These are phyloP conservation scores for Drepanosiphum platanoidis DNA, from an alignment of 2,888 invertebrate genomes.

Conservation along the genomic window DNA sequence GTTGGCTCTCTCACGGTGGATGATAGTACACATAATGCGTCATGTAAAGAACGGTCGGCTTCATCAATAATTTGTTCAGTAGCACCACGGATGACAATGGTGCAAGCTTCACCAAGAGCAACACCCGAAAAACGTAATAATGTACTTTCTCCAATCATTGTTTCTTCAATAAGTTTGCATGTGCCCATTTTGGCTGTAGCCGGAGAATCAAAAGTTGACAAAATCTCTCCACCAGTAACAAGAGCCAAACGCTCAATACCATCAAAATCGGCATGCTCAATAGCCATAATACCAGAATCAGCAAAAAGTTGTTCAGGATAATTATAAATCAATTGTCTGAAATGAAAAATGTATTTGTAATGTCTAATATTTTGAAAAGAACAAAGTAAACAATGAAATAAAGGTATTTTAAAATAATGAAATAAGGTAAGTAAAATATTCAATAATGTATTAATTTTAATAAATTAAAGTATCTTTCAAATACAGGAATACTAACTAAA, in stretches of 20 bases:
- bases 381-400: too few relatives aligned
- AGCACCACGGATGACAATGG: slow-evolving; percentile 95
- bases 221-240: slow-evolving; percentile 98
- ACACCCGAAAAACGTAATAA: slow-evolving; percentile 95
- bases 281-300: slow-evolving; percentile 98
- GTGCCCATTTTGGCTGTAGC: slow-evolving; percentile 69
- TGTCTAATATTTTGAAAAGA: too few relatives aligned
- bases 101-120: slow-evolving; percentile 94
- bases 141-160: slow-evolving; percentile 98
- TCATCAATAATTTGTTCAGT: slow-evolving; percentile 99
- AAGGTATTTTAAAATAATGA: too few relatives aligned
- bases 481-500: too few relatives aligned
- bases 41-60: slow-evolving; percentile 97
- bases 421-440: too few relatives aligned
- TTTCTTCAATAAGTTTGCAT: slow-evolving; percentile 96
- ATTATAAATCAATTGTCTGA: slow-evolving; percentile 96
- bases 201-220: slow-evolving; percentile 94
- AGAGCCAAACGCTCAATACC: slow-evolving; percentile 97
- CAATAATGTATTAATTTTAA: too few relatives aligned
- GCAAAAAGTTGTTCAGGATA: slow-evolving; percentile 99
- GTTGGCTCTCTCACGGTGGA: slow-evolving; percentile 49
- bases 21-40: slow-evolving; percentile 88
- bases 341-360: slow-evolving; percentile 63
- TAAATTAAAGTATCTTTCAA: too few relatives aligned
- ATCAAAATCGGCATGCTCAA: slow-evolving; percentile 99